Conservation (phyloP, 2,113 vertebrate genomes). For the Amphilophus citrinellus region DNA sequence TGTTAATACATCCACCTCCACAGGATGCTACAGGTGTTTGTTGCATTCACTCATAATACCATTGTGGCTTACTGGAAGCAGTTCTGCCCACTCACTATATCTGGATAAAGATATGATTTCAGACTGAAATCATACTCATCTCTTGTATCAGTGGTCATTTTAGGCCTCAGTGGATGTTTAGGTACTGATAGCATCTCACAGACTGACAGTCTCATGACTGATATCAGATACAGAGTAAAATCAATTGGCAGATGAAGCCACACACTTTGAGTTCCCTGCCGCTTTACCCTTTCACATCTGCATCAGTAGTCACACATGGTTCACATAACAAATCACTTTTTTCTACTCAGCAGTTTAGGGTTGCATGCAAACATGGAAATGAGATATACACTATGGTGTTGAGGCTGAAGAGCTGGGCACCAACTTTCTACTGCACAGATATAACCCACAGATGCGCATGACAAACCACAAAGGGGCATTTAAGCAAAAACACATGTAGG, state of each 20-base stretch:
- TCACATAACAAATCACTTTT: conserved; percentile 75
- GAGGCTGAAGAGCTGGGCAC: conserved; percentile 57
- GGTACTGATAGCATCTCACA: conserved; percentile 45
- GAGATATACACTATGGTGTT: conserved; percentile 70
- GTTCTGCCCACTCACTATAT: conserved; percentile 32
- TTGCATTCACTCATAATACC: conserved; percentile 47
- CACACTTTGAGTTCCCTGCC: conserved; percentile 45
- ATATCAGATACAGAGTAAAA: conserved; percentile 45
- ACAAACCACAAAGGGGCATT: conserved; percentile 34
- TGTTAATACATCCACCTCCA: conserved; percentile 46
- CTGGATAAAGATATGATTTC: neutral
- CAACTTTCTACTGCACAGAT: conserved; percentile 47
- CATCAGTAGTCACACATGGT: conserved; percentile 78
- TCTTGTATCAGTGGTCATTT: conserved; percentile 51
- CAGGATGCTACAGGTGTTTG: conserved; percentile 16
- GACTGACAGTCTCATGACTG: conserved; percentile 61
- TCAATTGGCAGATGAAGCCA: conserved; percentile 58
- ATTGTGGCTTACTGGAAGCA: conserved; percentile 40
- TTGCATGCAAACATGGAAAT: conserved; percentile 76
- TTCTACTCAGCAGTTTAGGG: conserved; percentile 66
- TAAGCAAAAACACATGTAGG: conserved; percentile 62
- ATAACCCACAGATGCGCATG: conserved; percentile 48
- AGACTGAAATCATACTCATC: conserved; percentile 19
- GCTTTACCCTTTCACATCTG: conserved; percentile 72
- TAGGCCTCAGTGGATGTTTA: conserved; percentile 32